phyloP scores from a whole-genome alignment of 2,797 vertebrate species.

The Dendrocincla fuliginosa region DNA sequence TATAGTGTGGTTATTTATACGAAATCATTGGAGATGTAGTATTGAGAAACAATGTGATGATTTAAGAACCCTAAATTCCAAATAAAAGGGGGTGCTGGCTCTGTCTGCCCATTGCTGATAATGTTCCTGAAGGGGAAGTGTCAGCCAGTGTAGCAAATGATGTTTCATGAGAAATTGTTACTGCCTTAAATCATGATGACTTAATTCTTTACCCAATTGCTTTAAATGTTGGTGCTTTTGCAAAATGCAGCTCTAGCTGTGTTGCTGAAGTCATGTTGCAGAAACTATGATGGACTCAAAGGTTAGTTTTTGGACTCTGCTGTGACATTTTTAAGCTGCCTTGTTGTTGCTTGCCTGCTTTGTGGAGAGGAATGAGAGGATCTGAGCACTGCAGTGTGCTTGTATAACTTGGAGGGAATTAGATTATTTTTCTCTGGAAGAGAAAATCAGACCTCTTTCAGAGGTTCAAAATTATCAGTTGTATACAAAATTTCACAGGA shows the following conservation, averaged over 20 bases:
- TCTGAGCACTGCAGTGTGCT: not conserved
- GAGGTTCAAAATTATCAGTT: not conserved
- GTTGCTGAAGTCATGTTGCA: not conserved
- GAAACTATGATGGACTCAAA: not conserved
- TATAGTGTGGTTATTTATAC: not conserved
- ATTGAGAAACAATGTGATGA: not conserved
- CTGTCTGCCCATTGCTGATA: not conserved
- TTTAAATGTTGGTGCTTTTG: not conserved
- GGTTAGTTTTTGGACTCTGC: not conserved
- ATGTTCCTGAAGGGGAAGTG: not conserved
- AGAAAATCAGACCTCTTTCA: constrained; percentile 10
- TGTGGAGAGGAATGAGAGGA: not conserved
- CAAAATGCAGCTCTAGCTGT: not conserved
- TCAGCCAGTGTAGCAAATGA: not conserved
- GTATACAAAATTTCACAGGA: not conserved
- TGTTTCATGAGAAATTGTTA: not conserved
- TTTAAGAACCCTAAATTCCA: not conserved
- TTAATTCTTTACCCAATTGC: not conserved
- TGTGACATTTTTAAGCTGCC: not conserved
- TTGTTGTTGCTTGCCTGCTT: not conserved
- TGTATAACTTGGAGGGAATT: not conserved
- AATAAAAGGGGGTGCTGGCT: not conserved
- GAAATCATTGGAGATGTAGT: not conserved
- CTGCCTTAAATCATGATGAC: not conserved
- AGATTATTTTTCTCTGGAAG: not conserved